Evolutionary conservation across 2,888 invertebrate genomes (phyloP).

Genomic region (Omphaloscelis lunosa): DNA sequence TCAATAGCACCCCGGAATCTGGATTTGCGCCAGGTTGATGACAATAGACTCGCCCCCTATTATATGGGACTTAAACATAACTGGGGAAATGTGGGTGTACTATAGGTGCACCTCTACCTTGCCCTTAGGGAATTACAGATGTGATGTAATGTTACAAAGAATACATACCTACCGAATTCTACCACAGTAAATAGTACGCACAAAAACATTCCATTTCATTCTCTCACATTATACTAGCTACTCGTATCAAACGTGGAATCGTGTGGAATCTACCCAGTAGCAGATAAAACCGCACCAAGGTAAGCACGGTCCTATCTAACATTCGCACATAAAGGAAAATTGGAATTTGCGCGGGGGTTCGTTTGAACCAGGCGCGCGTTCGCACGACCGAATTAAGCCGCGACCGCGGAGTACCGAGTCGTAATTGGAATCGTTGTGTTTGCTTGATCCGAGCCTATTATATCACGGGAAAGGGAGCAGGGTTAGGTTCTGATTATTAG

Average conservation of each 20-base stretch:
- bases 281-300: conserved; percentile 59
- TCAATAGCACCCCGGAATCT: background rate
- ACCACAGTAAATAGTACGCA: no score
- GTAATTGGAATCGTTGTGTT: conserved; percentile 83
- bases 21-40: no score
- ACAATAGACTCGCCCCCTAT: no score
- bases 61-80: no score
- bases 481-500: conserved; percentile 52
- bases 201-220: conserved; percentile 41
- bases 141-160: background rate
- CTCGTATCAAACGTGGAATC: conserved; percentile 42
- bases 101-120: background rate
- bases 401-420: conserved; percentile 73
- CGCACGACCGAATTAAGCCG: conserved; percentile 79
- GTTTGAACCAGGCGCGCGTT: conserved; percentile 69
- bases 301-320: conserved; percentile 60
- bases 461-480: conserved; percentile 55
- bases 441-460: conserved; percentile 69
- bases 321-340: conserved; percentile 82
- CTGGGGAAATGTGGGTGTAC: background rate
- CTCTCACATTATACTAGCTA: conserved; percentile 9
- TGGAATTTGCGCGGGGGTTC: conserved; percentile 72
- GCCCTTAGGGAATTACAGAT: background rate
- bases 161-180: background rate
- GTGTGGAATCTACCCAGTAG: conserved; percentile 44